phyloP scores from a whole-genome alignment of 2,113 vertebrate species.

The Micronisus gabar region DNA sequence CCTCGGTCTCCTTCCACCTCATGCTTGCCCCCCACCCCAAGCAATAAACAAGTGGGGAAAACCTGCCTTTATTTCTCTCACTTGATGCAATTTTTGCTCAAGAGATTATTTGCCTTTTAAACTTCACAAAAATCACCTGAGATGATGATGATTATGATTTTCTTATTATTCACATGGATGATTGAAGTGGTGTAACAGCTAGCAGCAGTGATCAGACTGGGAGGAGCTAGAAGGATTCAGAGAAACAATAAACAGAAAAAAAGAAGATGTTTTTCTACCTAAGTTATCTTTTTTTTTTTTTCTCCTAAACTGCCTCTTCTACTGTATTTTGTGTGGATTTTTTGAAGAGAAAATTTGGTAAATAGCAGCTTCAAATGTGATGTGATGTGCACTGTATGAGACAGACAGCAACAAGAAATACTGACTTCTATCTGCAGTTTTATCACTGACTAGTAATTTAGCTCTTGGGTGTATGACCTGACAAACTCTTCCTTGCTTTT shows the following conservation, averaged over 20 bases:
- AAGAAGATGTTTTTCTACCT: neutral
- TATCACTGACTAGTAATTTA: neutral
- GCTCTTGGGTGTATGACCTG: neutral
- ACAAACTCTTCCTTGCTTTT: neutral
- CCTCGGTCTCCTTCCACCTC: neutral
- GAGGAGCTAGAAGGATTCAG: neutral
- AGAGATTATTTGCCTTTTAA: conserved; percentile 6
- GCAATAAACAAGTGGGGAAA: neutral
- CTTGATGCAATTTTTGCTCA: neutral
- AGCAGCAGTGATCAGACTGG: neutral
- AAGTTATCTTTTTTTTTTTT: neutral
- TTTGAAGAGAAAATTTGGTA: neutral
- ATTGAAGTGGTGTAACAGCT: neutral
- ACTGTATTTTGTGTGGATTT: neutral
- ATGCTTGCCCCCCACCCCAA: neutral
- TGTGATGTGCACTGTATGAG: neutral
- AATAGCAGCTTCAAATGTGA: neutral
- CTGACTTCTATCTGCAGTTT: neutral
- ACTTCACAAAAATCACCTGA: neutral
- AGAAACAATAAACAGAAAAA: neutral
- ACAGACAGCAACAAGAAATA: neutral
- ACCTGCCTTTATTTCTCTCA: neutral
- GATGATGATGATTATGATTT: neutral
- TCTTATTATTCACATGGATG: neutral
- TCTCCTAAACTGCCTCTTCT: neutral